A percentile compares a stretch with the other conserved stretches of the same genome.
Evolutionary conservation across 37 sponge, comb jelly and placozoan genomes (phyloP).

Genomic region (Corticium candelabrum): DNA sequence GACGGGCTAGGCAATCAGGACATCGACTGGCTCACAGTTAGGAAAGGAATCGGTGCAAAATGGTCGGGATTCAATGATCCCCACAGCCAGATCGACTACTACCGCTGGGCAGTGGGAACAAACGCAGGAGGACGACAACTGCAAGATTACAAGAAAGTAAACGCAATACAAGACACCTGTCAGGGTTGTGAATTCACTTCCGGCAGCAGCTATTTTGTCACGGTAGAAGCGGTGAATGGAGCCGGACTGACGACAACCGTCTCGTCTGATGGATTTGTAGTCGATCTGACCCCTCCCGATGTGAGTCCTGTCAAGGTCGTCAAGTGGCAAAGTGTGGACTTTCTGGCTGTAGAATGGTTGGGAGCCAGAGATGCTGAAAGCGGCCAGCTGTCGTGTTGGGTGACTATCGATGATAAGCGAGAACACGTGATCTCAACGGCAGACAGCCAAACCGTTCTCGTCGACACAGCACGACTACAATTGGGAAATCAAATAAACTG

Average conservation of each 20-base stretch:
- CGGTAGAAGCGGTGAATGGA: not conserved
- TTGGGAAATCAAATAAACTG: not conserved
- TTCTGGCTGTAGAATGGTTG: not conserved
- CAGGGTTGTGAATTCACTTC: not conserved
- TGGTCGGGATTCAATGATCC: not conserved
- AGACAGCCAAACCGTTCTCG: not conserved
- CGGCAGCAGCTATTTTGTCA: not conserved
- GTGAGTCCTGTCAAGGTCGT: not conserved
- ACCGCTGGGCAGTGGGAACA: not conserved
- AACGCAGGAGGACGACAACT: not conserved
- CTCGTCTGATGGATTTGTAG: not conserved
- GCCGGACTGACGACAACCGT: not conserved
- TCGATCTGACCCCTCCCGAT: not conserved
- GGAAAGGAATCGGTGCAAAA: not conserved
- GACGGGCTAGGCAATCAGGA: not conserved
- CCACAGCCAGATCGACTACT: not conserved
- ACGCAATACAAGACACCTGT: too few relatives aligned
- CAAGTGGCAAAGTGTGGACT: not conserved
- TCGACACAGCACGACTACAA: not conserved
- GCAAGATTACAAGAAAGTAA: too few relatives aligned
- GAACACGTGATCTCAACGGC: too few relatives aligned
- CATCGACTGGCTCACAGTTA: not conserved
- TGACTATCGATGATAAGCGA: too few relatives aligned
- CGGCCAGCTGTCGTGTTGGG: not conserved
- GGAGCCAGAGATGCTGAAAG: not conserved